Evolutionary conservation across 2,113 vertebrate genomes (phyloP), one percentile per base, ranked within the genome.

Genomic region (Amphiprion ocellaris): DNA sequence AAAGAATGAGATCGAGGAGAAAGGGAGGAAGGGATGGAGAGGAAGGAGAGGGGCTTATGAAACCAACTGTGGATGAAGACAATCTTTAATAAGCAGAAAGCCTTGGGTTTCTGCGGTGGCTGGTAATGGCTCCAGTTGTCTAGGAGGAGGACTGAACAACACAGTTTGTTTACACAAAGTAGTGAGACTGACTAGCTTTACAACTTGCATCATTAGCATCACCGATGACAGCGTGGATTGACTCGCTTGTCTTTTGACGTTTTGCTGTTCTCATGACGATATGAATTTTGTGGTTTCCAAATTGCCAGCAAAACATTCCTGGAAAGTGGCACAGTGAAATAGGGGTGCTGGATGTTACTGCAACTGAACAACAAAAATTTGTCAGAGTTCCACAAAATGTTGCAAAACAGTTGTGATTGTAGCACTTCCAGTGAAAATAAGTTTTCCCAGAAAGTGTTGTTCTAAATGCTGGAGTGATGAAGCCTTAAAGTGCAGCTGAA

Each of bases 41-140:
- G 82, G 68, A 76, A 69, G 62, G 77, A 81, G 78, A 83, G 80
- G 86, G 87, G 85, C 65, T 92, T 85, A 86, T 83, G 90, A 83
- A 86, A 86, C 85, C 19, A 49, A 41, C 68, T 21, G 19, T 77
- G 81, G 81, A 89, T 79, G 73, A 84, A 90, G 85, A 73, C 87
- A 83, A 79, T 85, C 70, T 87, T 83, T 85, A 91, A 89, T 89
- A 84, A 90, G 59, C 63, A 76, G 80, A 83, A 84, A 81, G 85
- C 59, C 53, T 84, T 82, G 80, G 88, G 88, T 93, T 93, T 92
- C 77, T 93, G 88, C 21, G 82, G 93, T 87, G 80, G 71, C 55
- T 87, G 58, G 77, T 86, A 79, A 88, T 59, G 92, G 89, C 90
- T 92, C 91, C 90, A 92, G 92, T 90, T 91, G 91, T 93, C 91